Evolutionary conservation across 2,888 invertebrate genomes (phyloP).

Genomic region (Antheraea assamensis): DNA sequence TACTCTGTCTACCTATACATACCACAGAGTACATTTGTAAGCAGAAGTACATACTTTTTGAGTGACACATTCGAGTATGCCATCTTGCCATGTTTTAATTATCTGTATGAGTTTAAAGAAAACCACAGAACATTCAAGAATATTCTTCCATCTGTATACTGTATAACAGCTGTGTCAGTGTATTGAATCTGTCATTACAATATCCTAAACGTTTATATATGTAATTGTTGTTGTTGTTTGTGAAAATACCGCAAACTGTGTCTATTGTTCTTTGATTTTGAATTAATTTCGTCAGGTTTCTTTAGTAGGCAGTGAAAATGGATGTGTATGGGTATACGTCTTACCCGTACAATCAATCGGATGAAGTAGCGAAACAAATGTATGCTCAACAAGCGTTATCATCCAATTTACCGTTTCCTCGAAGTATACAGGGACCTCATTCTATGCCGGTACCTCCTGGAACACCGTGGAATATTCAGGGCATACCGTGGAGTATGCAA

Average conservation of each 20-base stretch:
- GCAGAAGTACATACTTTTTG: no score
- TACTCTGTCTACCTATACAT: no score
- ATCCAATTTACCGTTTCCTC: conserved; percentile 41
- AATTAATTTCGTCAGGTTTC: conserved; percentile 1
- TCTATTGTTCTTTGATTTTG: neutral
- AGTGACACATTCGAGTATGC: no score
- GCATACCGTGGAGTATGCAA: conserved; percentile 77
- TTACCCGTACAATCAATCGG: conserved; percentile 63
- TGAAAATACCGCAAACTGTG: neutral
- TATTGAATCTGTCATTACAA: conserved; percentile 7
- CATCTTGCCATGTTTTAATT: neutral
- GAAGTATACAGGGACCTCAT: conserved; percentile 52
- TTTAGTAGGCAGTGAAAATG: conserved; percentile 47
- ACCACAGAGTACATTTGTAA: no score
- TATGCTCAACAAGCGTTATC: conserved; percentile 66
- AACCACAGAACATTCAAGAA: conserved; percentile 30
- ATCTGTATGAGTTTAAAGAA: neutral
- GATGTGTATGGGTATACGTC: conserved; percentile 66
- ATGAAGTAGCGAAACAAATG: conserved; percentile 69
- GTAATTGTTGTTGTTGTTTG: conserved; percentile 19
- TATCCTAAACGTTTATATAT: neutral
- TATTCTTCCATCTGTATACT: conserved; percentile 17
- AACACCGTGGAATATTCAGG: conserved; percentile 79
- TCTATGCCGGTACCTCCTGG: conserved; percentile 70
- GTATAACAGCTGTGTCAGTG: neutral